Percentiles rank a stretch among this genome's conserved stretches.
Conservation (phyloP, 2,113 vertebrate genomes). For the Nipponia nippon region DNA sequence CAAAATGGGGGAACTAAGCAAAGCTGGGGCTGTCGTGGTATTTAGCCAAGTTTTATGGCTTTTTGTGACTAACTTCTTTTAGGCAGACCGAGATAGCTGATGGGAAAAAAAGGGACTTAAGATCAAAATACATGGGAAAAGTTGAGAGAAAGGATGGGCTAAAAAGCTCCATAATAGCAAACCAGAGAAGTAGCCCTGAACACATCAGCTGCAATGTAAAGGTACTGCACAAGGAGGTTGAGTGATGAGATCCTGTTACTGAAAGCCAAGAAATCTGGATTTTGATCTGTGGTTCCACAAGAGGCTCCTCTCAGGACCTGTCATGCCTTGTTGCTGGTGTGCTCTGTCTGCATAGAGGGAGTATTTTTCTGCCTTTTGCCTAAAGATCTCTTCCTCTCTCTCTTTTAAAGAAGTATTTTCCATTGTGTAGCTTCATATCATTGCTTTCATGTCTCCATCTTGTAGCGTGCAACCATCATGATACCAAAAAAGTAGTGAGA, state of each 20-base stretch:
- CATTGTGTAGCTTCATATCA: background rate
- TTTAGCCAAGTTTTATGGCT: background rate
- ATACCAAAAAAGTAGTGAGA: background rate
- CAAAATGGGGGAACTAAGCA: background rate
- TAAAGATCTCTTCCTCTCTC: background rate
- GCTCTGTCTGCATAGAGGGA: background rate
- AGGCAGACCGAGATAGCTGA: background rate
- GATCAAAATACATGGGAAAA: background rate
- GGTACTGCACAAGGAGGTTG: background rate
- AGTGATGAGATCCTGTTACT: background rate
- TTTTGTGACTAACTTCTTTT: background rate
- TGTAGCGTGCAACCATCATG: background rate
- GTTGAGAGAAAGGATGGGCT: background rate
- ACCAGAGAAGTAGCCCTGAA: background rate
- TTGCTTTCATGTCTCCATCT: background rate
- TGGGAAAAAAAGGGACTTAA: background rate
- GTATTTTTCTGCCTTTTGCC: background rate
- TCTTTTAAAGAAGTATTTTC: background rate
- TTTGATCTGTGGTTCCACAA: background rate
- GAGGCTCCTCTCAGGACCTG: background rate
- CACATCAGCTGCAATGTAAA: accelerated
- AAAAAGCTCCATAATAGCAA: background rate
- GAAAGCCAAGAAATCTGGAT: background rate
- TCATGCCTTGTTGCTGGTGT: background rate
- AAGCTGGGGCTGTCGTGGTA: background rate